A percentile compares a stretch with the other conserved stretches of the same genome.
Conservation (phyloP, 2,888 invertebrate genomes). For the Lepidochrysops patricia region DNA sequence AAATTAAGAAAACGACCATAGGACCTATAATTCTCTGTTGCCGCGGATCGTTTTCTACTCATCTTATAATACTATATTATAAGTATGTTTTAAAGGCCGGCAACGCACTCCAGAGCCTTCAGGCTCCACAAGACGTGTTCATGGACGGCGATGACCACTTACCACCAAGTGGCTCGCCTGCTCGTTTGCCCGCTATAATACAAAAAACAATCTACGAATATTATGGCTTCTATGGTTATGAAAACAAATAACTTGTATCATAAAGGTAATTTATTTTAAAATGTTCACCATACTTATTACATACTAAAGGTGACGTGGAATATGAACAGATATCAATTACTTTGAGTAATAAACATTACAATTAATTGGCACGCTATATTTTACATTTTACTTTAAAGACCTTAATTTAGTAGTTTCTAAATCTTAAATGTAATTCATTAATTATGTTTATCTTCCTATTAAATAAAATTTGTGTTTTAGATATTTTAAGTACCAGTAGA, state of each 20-base stretch:
- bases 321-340: background rate
- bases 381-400: background rate
- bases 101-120: too few relatives aligned
- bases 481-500: background rate
- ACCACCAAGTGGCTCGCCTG: too few relatives aligned
- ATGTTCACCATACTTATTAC: background rate
- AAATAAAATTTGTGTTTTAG: background rate
- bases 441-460: background rate
- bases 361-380: slow-evolving; percentile 6
- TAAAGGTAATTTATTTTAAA: slow-evolving; percentile 1
- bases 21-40: too few relatives aligned
- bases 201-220: too few relatives aligned
- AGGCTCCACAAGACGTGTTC: too few relatives aligned
- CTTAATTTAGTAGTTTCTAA: background rate
- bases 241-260: background rate
- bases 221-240: background rate
- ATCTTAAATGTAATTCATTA: background rate
- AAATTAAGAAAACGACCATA: too few relatives aligned
- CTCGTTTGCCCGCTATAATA: too few relatives aligned
- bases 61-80: too few relatives aligned
- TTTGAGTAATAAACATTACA: background rate
- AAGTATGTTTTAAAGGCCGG: too few relatives aligned
- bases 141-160: too few relatives aligned
- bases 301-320: background rate
- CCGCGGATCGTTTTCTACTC: too few relatives aligned